These are phyloP conservation scores for Drosophila sproati DNA, from an alignment of 1,140 invertebrate genomes.

Conservation along the genomic window DNA sequence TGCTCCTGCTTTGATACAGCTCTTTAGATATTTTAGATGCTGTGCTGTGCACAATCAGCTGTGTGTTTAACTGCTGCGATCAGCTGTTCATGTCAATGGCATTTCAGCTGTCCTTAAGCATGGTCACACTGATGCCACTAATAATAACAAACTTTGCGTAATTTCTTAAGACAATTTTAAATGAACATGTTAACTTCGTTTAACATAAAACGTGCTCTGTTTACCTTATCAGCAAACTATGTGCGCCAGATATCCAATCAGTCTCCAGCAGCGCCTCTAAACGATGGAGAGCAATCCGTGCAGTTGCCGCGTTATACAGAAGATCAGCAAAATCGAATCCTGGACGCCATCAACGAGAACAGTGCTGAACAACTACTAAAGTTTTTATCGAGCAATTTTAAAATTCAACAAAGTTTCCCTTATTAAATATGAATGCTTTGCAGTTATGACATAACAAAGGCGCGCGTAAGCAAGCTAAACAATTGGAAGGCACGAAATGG, in stretches of 20 bases:
- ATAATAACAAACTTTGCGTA: conserved; percentile 36
- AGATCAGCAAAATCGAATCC: conserved; percentile 49
- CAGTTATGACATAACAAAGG: conserved; percentile 78
- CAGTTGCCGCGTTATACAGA: conserved; percentile 48
- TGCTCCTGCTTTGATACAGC: background rate
- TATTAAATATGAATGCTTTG: conserved; percentile 1
- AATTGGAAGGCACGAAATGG: conserved; percentile 68
- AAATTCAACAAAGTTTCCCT: background rate
- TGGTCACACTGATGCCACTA: conserved; percentile 24
- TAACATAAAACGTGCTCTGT: conserved; percentile 5
- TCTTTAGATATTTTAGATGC: conserved; percentile 34
- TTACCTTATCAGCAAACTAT: conserved; percentile 3
- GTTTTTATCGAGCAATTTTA: conserved; percentile 24
- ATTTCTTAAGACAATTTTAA: conserved; percentile 7
- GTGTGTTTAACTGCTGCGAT: conserved; percentile 6
- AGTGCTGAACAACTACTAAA: conserved; percentile 43
- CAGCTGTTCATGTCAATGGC: conserved; percentile 21
- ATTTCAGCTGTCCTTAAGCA: background rate
- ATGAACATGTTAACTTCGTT: conserved; percentile 32
- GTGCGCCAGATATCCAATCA: conserved; percentile 14
- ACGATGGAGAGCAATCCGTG: conserved; percentile 5
- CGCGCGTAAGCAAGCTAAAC: conserved; percentile 57
- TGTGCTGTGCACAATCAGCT: conserved; percentile 24
- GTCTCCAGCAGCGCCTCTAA: background rate
- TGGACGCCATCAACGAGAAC: conserved; percentile 53